Evolutionary conservation across 35 echinoderm and acorn worm genomes (phyloP).

Genomic region (Lytechinus variegatus): DNA sequence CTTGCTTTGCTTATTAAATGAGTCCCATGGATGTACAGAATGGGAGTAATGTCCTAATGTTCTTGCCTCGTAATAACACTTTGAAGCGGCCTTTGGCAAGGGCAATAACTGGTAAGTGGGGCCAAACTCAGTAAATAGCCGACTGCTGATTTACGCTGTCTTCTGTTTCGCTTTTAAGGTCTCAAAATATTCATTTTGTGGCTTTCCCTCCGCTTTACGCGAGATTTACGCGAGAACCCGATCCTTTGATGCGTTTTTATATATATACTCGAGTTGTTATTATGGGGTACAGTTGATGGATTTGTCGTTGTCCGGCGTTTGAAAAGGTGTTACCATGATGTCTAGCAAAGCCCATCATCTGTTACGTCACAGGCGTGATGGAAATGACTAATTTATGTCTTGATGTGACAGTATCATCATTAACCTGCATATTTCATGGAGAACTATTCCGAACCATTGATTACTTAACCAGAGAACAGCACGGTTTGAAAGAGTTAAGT

Average conservation of each 20-base stretch:
- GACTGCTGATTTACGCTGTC: background rate
- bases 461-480: background rate
- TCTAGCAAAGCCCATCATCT: background rate
- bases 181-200: background rate
- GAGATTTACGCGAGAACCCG: background rate
- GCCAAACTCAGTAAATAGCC: background rate
- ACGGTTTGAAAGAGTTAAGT: background rate
- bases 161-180: background rate
- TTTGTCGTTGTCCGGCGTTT: background rate
- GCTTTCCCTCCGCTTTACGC: background rate
- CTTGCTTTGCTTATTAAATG: slow-evolving; percentile 6
- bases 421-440: background rate
- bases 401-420: background rate
- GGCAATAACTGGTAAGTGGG: background rate
- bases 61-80: slow-evolving; percentile 1
- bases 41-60: background rate
- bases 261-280: background rate
- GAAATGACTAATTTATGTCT: background rate
- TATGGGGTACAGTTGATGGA: background rate
- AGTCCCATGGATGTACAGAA: background rate
- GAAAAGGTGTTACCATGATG: background rate
- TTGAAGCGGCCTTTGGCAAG: background rate
- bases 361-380: background rate
- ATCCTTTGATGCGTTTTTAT: background rate
- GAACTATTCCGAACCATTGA: background rate